Percentiles rank a stretch among this genome's conserved stretches.
These are phyloP conservation scores for Hydrochoerus hydrochaeris DNA, from an alignment of 2,113 vertebrate genomes.

Conservation along the genomic window DNA sequence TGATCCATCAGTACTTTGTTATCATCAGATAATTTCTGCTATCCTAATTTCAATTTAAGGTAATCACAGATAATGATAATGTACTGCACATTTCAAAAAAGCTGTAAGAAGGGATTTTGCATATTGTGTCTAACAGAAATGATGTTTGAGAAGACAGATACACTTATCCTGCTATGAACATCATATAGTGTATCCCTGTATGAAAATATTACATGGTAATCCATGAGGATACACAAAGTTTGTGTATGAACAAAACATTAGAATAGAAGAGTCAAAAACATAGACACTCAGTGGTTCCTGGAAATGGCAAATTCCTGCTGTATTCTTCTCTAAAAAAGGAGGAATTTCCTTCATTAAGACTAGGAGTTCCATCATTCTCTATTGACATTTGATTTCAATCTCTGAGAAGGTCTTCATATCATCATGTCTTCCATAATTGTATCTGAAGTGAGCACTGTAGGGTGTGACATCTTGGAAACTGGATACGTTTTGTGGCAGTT, in stretches of 20 bases:
- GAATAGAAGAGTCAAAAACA: not conserved
- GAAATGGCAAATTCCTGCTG: not conserved
- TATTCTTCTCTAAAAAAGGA: accelerated
- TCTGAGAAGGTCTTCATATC: not conserved
- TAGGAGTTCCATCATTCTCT: not conserved
- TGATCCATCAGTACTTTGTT: not conserved
- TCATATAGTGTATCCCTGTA: not conserved
- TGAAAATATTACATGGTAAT: not conserved
- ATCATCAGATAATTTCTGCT: not conserved
- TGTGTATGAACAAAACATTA: not conserved
- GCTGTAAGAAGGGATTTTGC: not conserved
- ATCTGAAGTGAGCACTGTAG: not conserved
- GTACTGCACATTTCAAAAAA: not conserved
- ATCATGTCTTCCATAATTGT: not conserved
- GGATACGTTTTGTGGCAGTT: not conserved
- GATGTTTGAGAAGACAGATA: not conserved
- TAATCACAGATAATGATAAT: not conserved
- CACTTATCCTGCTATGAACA: not conserved
- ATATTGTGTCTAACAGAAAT: not conserved
- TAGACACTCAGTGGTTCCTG: not conserved
- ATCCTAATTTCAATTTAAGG: not conserved
- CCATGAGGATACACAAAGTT: not conserved
- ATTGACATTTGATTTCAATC: not conserved
- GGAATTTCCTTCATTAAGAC: not conserved
- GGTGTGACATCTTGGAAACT: not conserved